Evolutionary conservation across 2,797 vertebrate species (phyloP), one percentile per base, ranked within the genome.

Genomic region (Chrosomus eos): DNA sequence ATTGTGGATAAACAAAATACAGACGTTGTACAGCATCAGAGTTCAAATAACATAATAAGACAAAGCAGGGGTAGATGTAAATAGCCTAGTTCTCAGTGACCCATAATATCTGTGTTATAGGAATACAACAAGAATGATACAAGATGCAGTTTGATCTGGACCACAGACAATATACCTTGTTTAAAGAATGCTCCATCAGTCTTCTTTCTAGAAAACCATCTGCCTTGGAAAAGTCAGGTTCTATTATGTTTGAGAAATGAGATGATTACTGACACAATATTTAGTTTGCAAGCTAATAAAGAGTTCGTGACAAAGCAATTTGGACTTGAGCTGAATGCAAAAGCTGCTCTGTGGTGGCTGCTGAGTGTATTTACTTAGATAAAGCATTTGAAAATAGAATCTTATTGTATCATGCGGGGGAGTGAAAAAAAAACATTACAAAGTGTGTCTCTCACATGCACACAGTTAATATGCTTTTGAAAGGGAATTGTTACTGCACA

Each of bases 401-500:
- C 64, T 76, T 72, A 86, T 90, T 84, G 88, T 87, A 89, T 78
- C 74, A 58, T 85, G 84, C 53, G 91, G 93, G 90, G 92, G 90
- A 90, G 93, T 91, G 89, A 89, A 92, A 93, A 92, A 88, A 93
- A 26, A n/a, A 3, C 70, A 76, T 85, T 80, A 88, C 84, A 93
- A 88, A 92, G 88, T 87, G 83, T 62, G 83, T 84, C 89, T 92
- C 92, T 90, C 85, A 45, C 45, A 77, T 89, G 87, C 93, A 90
- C 89, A 88, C 84, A 85, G 90, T 92, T 92, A 91, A 78, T 86
- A 83, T 92, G 89, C 89, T 88, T 93, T 91, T 93, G 91, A 93
- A 88, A 85, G 82, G 82, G 92, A 91, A 93, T 93, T 94, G 93
- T 88, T 86, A 92, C 87, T 89, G 89, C 87, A 87, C 91, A 84